phyloP scores from a whole-genome alignment of 92 coral and sea anemone species.

The Phymanthus crucifer region DNA sequence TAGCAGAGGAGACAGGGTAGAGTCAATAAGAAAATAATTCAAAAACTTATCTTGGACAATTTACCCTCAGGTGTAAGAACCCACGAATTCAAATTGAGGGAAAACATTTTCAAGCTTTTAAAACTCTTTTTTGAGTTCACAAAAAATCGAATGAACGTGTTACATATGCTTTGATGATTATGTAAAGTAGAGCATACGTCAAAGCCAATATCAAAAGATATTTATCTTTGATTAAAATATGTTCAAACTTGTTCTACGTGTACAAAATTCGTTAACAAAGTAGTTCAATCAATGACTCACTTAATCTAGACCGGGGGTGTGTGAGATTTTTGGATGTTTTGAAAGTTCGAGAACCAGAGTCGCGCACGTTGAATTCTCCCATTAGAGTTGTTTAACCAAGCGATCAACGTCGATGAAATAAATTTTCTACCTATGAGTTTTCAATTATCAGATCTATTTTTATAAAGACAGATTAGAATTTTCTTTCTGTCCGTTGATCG shows the following conservation, averaged over 20 bases:
- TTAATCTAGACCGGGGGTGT: background rate
- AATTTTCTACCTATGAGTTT: background rate
- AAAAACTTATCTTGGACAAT: background rate
- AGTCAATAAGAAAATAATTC: background rate
- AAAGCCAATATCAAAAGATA: background rate
- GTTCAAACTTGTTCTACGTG: background rate
- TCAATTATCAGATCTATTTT: too few relatives aligned
- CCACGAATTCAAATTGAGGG: too few relatives aligned
- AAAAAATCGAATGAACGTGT: too few relatives aligned
- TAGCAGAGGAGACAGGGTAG: background rate
- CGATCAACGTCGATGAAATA: background rate
- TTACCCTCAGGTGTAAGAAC: too few relatives aligned
- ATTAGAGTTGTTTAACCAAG: background rate
- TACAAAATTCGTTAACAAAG: background rate
- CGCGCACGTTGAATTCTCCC: background rate
- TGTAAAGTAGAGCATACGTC: background rate
- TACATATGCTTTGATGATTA: background rate
- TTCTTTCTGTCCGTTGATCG: too few relatives aligned
- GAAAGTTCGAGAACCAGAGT: background rate
- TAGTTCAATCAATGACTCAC: background rate
- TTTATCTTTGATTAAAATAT: background rate
- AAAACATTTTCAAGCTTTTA: too few relatives aligned
- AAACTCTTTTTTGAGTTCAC: too few relatives aligned
- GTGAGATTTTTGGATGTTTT: background rate
- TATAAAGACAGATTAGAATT: too few relatives aligned